Conservation (phyloP, 2,888 invertebrate genomes). For the Agrochola macilenta region DNA sequence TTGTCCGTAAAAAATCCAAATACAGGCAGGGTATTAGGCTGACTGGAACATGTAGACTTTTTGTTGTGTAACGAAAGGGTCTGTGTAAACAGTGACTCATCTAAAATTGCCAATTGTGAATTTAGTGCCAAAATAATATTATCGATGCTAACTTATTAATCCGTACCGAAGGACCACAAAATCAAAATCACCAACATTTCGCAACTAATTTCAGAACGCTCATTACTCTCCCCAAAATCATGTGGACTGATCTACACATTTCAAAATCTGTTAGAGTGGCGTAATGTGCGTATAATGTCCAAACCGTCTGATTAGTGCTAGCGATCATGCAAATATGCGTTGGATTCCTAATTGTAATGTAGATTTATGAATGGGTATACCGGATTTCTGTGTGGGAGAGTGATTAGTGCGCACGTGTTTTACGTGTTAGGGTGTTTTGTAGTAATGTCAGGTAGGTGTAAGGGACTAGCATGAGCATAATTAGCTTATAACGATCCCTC, state of each 20-base stretch:
- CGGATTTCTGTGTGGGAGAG: conserved; percentile 42
- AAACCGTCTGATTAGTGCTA: conserved; percentile 70
- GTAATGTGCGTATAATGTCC: conserved; percentile 62
- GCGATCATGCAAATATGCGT: conserved; percentile 71
- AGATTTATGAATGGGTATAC: conserved; percentile 63
- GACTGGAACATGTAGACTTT: neutral
- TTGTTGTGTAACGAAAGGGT: neutral
- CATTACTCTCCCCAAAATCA: conserved; percentile 49
- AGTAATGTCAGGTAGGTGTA: neutral
- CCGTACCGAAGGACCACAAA: conserved; percentile 28
- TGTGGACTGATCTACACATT: conserved; percentile 49
- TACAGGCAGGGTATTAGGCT: neutral
- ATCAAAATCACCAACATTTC: conserved; percentile 7
- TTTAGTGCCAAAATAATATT: neutral
- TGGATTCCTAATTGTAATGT: conserved; percentile 67
- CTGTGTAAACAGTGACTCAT: neutral
- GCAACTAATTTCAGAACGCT: conserved; percentile 42
- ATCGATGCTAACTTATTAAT: neutral
- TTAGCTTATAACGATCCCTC: neutral
- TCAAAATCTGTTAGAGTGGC: conserved; percentile 61
- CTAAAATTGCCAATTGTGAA: neutral
- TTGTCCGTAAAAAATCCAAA: neutral
- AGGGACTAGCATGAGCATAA: neutral
- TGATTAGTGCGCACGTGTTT: conserved; percentile 29
- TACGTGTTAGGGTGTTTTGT: neutral